phyloP scores from a whole-genome alignment of 2,797 vertebrate genomes.

The Pseudochirops corinnae region DNA sequence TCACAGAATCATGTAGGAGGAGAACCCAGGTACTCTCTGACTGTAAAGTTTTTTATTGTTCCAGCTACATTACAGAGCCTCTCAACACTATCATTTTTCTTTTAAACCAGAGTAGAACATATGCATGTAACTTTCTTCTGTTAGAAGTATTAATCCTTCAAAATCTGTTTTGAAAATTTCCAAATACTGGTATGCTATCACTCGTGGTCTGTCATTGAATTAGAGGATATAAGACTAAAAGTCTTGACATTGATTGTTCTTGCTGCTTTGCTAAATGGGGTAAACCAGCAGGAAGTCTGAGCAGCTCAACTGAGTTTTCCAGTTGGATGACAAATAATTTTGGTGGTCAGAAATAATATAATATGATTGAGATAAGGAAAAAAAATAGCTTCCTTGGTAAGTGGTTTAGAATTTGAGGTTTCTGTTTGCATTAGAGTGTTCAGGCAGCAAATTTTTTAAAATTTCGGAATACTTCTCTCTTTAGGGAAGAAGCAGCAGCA shows the following conservation, averaged over 20 bases:
- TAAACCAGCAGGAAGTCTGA: neutral
- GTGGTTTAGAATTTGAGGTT: neutral
- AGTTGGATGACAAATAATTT: neutral
- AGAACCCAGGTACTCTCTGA: neutral
- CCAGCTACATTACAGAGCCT: neutral
- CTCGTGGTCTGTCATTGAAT: neutral
- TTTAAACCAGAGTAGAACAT: neutral
- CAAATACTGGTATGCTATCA: neutral
- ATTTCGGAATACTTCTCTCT: neutral
- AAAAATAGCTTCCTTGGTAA: neutral
- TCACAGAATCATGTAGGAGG: neutral
- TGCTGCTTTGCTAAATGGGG: neutral
- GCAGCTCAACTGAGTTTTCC: neutral
- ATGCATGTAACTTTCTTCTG: neutral
- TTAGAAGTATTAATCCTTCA: neutral
- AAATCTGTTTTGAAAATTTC: neutral
- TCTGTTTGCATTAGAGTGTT: neutral
- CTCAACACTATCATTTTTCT: neutral
- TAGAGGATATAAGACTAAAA: neutral
- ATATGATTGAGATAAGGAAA: neutral
- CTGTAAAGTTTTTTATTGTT: neutral
- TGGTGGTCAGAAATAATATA: neutral
- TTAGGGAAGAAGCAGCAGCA: neutral
- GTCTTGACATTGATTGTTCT: neutral
- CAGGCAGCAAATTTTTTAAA: neutral